Conservation (phyloP, 2,888 invertebrate species). For the Melieria crassipennis region DNA sequence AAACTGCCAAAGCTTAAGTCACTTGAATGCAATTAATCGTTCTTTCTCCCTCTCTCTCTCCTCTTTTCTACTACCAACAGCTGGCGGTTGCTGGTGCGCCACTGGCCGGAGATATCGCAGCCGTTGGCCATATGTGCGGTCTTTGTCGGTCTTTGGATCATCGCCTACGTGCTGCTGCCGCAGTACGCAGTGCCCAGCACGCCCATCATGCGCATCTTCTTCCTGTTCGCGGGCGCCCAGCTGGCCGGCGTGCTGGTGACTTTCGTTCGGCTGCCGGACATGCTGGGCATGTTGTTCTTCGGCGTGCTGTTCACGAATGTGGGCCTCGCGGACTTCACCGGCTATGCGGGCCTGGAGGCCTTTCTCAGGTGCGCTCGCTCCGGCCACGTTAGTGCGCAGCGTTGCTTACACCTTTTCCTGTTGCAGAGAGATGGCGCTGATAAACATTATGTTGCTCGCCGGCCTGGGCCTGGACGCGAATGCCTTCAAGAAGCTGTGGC, state of each 20-base stretch:
- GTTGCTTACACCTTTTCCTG: not conserved
- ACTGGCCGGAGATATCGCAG: conserved; percentile 62
- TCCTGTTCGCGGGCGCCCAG: conserved; percentile 64
- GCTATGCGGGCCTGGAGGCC: conserved; percentile 66
- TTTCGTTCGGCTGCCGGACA: conserved; percentile 66
- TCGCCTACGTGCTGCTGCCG: conserved; percentile 61
- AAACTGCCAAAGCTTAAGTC: too few relatives aligned
- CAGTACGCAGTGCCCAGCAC: conserved; percentile 55
- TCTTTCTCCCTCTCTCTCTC: not conserved
- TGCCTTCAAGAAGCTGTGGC: conserved; percentile 69
- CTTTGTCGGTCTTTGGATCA: conserved; percentile 63
- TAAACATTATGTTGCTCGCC: conserved; percentile 73
- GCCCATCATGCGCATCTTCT: conserved; percentile 61
- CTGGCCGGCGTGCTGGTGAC: conserved; percentile 59
- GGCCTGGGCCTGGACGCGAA: conserved; percentile 73
- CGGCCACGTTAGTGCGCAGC: not conserved
- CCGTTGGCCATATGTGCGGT: conserved; percentile 60
- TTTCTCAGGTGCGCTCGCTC: conserved; percentile 65
- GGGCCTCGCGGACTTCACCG: conserved; percentile 66
- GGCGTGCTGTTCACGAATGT: conserved; percentile 69
- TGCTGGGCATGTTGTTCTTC: conserved; percentile 73
- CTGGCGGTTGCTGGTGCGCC: conserved; percentile 59
- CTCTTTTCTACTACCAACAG: conserved; percentile 45
- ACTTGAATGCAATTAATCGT: too few relatives aligned
- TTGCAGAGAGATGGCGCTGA: conserved; percentile 71